A percentile compares a stretch with the other conserved stretches of the same genome.
Conservation (phyloP, 2,113 vertebrate genomes). For the Eulemur rufifrons region DNA sequence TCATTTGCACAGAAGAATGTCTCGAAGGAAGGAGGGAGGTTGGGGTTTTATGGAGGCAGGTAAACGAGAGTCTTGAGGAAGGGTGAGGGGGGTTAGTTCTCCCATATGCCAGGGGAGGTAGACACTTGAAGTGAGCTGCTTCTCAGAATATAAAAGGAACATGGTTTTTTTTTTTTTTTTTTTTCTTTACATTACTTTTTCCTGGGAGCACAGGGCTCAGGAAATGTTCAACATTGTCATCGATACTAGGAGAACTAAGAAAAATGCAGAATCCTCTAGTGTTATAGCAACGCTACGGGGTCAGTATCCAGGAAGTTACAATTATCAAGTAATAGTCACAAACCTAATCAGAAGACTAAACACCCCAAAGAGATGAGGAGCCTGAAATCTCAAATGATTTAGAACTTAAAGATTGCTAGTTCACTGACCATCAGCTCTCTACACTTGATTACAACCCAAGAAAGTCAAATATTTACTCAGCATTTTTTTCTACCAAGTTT, state of each 20-base stretch:
- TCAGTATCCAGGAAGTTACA: background rate
- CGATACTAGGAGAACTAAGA: background rate
- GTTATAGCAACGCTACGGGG: background rate
- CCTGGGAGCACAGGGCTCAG: background rate
- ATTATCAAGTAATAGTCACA: background rate
- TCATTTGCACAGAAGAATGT: background rate
- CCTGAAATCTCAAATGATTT: background rate
- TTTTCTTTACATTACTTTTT: background rate
- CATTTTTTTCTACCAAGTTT: background rate
- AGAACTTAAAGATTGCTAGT: background rate
- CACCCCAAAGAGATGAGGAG: background rate
- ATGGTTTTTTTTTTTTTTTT: fast-evolving
- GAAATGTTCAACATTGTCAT: background rate
- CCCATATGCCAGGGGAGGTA: no score
- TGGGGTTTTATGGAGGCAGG: background rate
- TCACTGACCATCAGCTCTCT: background rate
- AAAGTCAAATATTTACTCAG: background rate
- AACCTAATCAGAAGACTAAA: background rate
- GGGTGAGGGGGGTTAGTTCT: fast-evolving
- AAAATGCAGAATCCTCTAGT: background rate
- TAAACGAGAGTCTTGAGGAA: background rate
- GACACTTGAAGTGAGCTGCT: background rate
- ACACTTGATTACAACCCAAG: background rate
- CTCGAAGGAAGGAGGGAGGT: background rate
- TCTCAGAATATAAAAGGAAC: background rate